These are phyloP conservation scores for Tetramorium simillimum DNA, from an alignment of 1,140 invertebrate genomes.

Conservation along the genomic window DNA sequence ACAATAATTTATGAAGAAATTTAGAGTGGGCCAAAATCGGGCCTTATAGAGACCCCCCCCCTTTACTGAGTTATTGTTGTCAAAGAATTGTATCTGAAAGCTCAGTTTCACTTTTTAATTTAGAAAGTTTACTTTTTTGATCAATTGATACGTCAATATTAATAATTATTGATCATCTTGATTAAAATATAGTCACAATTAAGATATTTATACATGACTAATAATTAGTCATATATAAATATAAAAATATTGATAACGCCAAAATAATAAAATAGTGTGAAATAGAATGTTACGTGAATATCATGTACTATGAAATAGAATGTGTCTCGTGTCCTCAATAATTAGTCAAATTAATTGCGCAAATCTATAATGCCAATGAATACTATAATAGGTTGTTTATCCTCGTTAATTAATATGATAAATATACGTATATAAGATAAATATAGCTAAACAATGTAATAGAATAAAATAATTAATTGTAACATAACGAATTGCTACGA, in stretches of 20 bases:
- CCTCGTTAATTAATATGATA: slow-evolving; percentile 1
- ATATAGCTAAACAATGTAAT: not conserved
- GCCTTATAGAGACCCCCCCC: too few species aligned
- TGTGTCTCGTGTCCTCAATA: not conserved
- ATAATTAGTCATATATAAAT: too few species aligned
- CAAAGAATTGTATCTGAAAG: not conserved
- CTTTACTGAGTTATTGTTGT: not conserved
- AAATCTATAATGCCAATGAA: not conserved
- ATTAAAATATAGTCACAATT: not conserved
- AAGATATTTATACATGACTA: too few species aligned
- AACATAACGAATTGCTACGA: not conserved
- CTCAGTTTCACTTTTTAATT: too few species aligned
- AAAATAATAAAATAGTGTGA: not conserved
- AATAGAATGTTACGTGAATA: not conserved
- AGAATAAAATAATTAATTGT: slow-evolving; percentile 4
- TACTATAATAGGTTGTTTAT: not conserved
- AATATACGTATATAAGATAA: not conserved
- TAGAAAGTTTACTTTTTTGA: too few species aligned
- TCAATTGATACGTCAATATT: not conserved
- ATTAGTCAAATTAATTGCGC: not conserved
- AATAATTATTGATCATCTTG: not conserved
- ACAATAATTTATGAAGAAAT: too few species aligned
- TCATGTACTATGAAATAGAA: not conserved
- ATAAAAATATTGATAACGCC: not conserved
- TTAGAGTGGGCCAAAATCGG: too few species aligned